Conservation (phyloP, 2,888 invertebrate genomes). For the Caenorhabditis afra region DNA sequence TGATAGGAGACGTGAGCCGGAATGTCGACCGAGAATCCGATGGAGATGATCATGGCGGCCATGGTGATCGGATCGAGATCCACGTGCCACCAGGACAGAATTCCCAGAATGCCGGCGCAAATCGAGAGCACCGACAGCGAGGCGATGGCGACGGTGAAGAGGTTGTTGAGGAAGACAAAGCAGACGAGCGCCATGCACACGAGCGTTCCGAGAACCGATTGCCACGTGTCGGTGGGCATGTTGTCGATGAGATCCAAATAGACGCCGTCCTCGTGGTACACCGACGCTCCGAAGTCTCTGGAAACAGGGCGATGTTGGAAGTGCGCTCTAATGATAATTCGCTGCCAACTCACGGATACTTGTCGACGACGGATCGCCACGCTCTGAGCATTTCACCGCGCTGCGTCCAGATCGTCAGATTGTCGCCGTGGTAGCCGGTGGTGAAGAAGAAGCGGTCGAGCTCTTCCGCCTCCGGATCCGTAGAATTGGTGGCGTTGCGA, state of each 20-base stretch:
- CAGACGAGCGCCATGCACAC: constrained; percentile 75
- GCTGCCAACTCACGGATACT: constrained; percentile 64
- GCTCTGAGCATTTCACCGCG: constrained; percentile 72
- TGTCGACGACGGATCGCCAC: constrained; percentile 76
- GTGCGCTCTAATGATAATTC: not conserved
- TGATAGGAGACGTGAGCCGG: constrained; percentile 77
- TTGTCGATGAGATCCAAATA: constrained; percentile 79
- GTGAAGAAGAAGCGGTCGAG: constrained; percentile 79
- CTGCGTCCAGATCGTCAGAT: constrained; percentile 74
- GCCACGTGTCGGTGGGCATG: constrained; percentile 80
- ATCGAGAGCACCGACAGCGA: constrained; percentile 63
- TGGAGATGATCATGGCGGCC: constrained; percentile 75
- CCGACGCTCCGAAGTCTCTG: constrained; percentile 73
- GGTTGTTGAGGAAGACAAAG: constrained; percentile 73
- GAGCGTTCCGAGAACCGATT: constrained; percentile 72
- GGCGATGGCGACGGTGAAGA: constrained; percentile 72
- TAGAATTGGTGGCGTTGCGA: constrained; percentile 70
- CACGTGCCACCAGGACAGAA: constrained; percentile 70
- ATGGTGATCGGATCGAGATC: constrained; percentile 76
- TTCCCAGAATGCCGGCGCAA: constrained; percentile 72
- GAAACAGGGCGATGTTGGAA: constrained; percentile 2
- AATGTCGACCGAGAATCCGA: constrained; percentile 78
- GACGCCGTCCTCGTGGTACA: constrained; percentile 78
- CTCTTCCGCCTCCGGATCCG: constrained; percentile 65
- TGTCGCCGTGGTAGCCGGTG: constrained; percentile 77